Base-by-base conservation (phyloP, 2,888 invertebrate genomes). In the Schrankia costaestrigalis region DNA sequence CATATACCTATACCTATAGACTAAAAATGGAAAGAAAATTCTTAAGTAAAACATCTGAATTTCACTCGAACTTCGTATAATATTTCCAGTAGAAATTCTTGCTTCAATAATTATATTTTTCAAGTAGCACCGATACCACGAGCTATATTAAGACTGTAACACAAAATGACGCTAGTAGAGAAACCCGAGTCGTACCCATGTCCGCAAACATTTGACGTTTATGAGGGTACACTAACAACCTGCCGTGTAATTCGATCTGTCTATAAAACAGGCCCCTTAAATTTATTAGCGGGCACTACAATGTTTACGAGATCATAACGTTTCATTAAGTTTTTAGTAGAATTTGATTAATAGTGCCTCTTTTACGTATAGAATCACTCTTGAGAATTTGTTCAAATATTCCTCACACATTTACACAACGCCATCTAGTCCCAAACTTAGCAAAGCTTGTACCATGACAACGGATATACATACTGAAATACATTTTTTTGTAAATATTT, bases 131-230 rank as follows among this genome's bases (percentile, higher is more conserved):
- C 23, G 33, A 39, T 48, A 45, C 26, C 22, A 12, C n/a, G 10
- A 23, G 11, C 9, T 3, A 10, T 26, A 53, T 41, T 41, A 41
- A 37, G 11, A 46, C 55, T 54, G 59, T 71, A 77, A 80, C 67
- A 64, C 42, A 55, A 57, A 54, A 56, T 56, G 71, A 69, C 63
- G 67, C 63, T 57, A 63, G 62, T 63, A 55, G n/a, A 50, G 81
- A 72, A 78, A 81, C 70, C 64, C 66, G 63, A 80, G 49, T 52
- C 69, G 65, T 54, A 78, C 83, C 78, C 80, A 62, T 62, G 83
- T 82, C 77, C 65, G 54, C 54, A 63, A n/a, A n/a, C 61, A 56
- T 70, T 66, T 83, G 83, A 84, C 83, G 77, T 83, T 84, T 84
- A 83, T 82, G 78, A 79, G 82, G 83, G 84, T 80, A 66, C 62